Evolutionary conservation across 2,113 vertebrate genomes (phyloP), one percentile per base, ranked within the genome.

Genomic region (Pedionomus torquatus): DNA sequence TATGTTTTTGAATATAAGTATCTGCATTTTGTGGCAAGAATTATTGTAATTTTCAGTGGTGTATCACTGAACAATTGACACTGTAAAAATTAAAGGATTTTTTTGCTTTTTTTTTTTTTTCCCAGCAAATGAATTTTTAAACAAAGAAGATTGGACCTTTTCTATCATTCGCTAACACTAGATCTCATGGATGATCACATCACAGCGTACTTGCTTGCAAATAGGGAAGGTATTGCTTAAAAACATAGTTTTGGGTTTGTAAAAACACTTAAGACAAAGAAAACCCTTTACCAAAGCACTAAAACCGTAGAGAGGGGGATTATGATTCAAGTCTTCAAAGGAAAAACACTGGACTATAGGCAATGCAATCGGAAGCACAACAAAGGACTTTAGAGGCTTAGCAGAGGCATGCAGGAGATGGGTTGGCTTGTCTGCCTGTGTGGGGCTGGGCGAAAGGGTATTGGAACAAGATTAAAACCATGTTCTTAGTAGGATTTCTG

Each of bases 381-480:
- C 91, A 97, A 96, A 98, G 81, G 72, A 41, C 66, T 96, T 84
- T 41, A 90, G 81, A 85, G 94, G 94, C 88, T 97, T 66, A 93
- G 83, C 65, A 85, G 84, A 74, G 63, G 83, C 95, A 95, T 5
- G 90, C 83, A 97, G 94, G 93, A 87, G 66, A 54, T 66, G 91
- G 84, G 79, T 21, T 96, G 85, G 65, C 80, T 64, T 81, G 90
- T 72, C 89, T 94, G 92, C 46, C 85, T 80, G 58, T 78, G 57
- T 75, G 76, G 43, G 55, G 78, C 70, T 97, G 76, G 91, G 92
- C 89, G 55, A 81, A 96, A 88, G 26, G 79, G 41, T 39, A 57
- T 55, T 96, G 96, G 94, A 97, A 87, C 61, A 85, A 89, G 95
- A 97, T 97, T 84, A 97, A 97, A 96, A 95, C 58, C 26, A 77